Evolutionary conservation across 2,113 vertebrate species (phyloP).

Genomic region (Pluvialis apricaria): DNA sequence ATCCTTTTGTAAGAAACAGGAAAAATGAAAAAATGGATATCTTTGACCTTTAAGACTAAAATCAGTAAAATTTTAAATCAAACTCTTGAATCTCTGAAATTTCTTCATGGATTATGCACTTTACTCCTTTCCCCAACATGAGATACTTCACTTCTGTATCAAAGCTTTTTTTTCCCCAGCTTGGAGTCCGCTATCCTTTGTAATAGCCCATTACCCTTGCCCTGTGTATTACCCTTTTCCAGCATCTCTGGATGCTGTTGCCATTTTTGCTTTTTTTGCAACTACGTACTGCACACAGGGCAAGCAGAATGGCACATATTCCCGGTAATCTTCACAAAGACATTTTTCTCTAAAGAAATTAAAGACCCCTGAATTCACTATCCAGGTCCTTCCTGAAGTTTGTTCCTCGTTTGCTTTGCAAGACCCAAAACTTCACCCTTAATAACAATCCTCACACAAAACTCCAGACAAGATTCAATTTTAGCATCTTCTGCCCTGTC

Average conservation of each 20-base stretch:
- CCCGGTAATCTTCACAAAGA: background rate
- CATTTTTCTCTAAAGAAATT: background rate
- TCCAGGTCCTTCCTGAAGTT: background rate
- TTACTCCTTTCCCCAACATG: background rate
- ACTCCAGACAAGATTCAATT: background rate
- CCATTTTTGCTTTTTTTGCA: background rate
- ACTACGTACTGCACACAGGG: background rate
- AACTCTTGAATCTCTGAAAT: background rate
- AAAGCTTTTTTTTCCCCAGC: background rate
- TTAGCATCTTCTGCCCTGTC: background rate
- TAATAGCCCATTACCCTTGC: background rate
- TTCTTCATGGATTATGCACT: background rate
- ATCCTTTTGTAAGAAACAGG: background rate
- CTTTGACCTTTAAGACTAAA: background rate
- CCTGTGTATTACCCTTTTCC: background rate
- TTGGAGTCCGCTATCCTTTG: background rate
- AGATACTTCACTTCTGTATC: background rate
- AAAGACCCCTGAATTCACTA: background rate
- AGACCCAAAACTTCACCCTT: background rate
- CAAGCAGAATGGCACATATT: background rate
- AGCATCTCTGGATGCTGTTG: background rate
- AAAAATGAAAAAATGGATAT: background rate
- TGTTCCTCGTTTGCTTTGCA: background rate
- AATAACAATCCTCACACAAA: background rate
- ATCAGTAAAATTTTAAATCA: background rate